Evolutionary conservation across 2,888 invertebrate species (phyloP).

Genomic region (Tuberolachnus salignus): DNA sequence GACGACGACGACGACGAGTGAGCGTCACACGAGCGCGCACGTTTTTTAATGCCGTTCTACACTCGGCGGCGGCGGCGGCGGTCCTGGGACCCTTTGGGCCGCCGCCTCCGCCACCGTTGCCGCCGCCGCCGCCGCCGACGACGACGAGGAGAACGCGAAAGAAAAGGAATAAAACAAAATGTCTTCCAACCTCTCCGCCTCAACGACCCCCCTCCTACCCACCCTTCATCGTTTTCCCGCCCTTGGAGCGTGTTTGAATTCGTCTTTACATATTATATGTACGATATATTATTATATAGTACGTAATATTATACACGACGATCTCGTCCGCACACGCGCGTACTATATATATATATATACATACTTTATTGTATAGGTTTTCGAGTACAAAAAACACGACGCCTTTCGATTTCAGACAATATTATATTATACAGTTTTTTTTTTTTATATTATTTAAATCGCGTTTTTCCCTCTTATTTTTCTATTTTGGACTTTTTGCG

Average conservation of each 20-base stretch:
- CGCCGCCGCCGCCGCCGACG: too few relatives aligned
- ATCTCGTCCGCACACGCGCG: too few relatives aligned
- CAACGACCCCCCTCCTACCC: neutral
- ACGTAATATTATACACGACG: too few relatives aligned
- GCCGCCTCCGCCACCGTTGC: too few relatives aligned
- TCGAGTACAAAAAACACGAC: too few relatives aligned
- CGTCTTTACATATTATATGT: too few relatives aligned
- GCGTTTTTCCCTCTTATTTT: too few relatives aligned
- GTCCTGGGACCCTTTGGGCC: slow-evolving; percentile 39
- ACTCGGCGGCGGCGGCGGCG: slow-evolving; percentile 22
- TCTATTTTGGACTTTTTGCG: too few relatives aligned
- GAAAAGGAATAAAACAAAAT: slow-evolving; percentile 54
- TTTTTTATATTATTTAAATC: too few relatives aligned
- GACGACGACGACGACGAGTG: slow-evolving; percentile 49
- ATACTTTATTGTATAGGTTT: neutral
- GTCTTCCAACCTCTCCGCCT: slow-evolving; percentile 37
- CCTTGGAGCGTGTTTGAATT: too few relatives aligned
- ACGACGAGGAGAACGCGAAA: slow-evolving; percentile 40
- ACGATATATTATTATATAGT: too few relatives aligned
- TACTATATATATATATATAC: neutral
- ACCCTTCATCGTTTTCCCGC: slow-evolving; percentile 26
- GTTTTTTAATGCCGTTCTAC: slow-evolving; percentile 54
- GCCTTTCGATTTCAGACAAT: too few relatives aligned
- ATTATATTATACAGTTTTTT: neutral
- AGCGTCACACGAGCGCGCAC: slow-evolving; percentile 53